A percentile compares a stretch with the other conserved stretches of the same genome.
These are phyloP conservation scores for Sarcophaga caerulescens DNA, from an alignment of 2,888 invertebrate genomes.

Conservation along the genomic window DNA sequence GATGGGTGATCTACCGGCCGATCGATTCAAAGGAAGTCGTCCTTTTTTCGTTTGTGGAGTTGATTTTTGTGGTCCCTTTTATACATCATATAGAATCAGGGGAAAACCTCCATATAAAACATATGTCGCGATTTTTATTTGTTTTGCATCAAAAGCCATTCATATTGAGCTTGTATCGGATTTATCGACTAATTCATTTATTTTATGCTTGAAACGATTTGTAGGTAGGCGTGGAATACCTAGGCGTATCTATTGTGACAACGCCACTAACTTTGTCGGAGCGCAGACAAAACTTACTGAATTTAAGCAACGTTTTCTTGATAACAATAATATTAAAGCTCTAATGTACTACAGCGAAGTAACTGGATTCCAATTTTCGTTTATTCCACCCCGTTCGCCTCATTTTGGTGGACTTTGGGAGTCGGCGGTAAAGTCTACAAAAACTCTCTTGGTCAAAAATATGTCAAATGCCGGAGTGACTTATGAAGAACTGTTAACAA, in stretches of 20 bases:
- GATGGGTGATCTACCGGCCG: constrained; percentile 33
- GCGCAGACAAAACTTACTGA: not conserved
- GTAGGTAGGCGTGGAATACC: constrained; percentile 29
- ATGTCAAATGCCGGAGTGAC: too few relatives aligned
- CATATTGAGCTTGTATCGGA: constrained; percentile 64
- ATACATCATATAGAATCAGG: constrained; percentile 7
- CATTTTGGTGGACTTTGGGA: too few relatives aligned
- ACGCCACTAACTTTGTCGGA: constrained; percentile 30
- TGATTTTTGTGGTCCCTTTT: constrained; percentile 58
- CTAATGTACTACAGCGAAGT: too few relatives aligned
- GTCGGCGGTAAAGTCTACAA: too few relatives aligned
- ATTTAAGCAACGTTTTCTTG: too few relatives aligned
- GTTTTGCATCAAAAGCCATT: constrained; percentile 63
- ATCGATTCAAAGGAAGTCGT: constrained; percentile 44
- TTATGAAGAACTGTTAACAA: not conserved
- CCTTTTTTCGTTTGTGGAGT: constrained; percentile 63
- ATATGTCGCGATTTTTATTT: constrained; percentile 35
- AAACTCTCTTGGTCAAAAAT: too few relatives aligned
- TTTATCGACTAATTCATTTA: constrained; percentile 52
- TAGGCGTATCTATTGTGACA: constrained; percentile 14
- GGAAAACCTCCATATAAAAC: constrained; percentile 27
- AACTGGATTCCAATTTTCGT: too few relatives aligned
- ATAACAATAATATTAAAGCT: too few relatives aligned
- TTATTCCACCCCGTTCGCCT: not conserved
- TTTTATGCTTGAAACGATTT: constrained; percentile 12